These are phyloP conservation scores for Rhimphoctona megacephalus DNA, from an alignment of 2,888 invertebrate genomes.

Conservation along the genomic window DNA sequence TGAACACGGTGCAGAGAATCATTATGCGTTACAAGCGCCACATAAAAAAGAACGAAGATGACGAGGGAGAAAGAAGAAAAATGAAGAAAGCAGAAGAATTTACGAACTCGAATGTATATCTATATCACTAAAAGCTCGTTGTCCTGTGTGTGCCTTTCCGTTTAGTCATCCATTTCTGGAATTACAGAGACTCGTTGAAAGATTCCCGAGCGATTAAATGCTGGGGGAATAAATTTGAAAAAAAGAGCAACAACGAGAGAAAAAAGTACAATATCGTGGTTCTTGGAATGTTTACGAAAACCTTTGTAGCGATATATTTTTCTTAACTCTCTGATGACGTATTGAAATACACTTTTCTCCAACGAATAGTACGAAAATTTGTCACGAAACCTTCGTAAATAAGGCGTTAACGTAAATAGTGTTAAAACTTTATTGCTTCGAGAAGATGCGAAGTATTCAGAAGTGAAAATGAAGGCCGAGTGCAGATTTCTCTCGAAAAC, in stretches of 20 bases:
- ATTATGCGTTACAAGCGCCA: conserved; percentile 41
- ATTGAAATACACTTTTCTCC: not conserved
- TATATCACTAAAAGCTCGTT: conserved; percentile 66
- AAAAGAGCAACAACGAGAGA: conserved; percentile 28
- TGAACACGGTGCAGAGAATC: not conserved
- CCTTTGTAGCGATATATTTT: not conserved
- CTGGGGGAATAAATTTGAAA: not conserved
- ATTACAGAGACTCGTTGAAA: conserved; percentile 71
- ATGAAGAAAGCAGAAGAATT: conserved; percentile 35
- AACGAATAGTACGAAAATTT: conserved; percentile 25
- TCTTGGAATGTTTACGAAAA: conserved; percentile 34
- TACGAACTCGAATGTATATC: conserved; percentile 54
- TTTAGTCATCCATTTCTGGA: conserved; percentile 68
- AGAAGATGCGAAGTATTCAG: not conserved
- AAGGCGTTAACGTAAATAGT: conserved; percentile 23
- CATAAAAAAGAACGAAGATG: conserved; percentile 18
- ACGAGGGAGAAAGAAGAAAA: conserved; percentile 32
- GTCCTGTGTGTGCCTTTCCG: conserved; percentile 52
- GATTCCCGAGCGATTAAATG: conserved; percentile 74
- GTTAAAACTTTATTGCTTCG: not conserved
- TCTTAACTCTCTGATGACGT: not conserved
- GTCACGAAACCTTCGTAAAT: conserved; percentile 26
- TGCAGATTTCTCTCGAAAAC: conserved; percentile 21
- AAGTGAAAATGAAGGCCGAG: not conserved
- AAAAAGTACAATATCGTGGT: conserved; percentile 5